Evolutionary conservation across 2,113 vertebrate genomes (phyloP), one percentile per base, ranked within the genome.

Genomic region (Podarcis cretensis): DNA sequence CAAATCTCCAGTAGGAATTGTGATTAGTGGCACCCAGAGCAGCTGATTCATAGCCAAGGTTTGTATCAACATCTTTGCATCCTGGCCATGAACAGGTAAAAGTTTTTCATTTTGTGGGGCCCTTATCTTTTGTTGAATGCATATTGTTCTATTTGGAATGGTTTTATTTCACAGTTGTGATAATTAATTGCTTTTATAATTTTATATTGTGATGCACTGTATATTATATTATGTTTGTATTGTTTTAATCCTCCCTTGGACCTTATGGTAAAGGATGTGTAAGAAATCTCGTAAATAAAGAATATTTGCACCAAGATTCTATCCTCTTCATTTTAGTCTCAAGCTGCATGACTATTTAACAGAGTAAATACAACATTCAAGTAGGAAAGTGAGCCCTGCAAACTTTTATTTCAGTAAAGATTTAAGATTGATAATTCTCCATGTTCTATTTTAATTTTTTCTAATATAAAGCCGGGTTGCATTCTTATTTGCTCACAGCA

Each of bases 401-500:
- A 69, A 79, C 48, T 68, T 30, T 68, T 12, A 68, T 86, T 48
- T 63, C 8, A 81, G 57, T 59, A 59, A 87, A 89, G 78, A 82
- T 32, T 89, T 86, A 76, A 84, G 69, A 25, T 40, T 76, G 21
- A 25, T 40, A 88, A 25, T 87, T 85, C 35, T 83, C 68, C 79
- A 88, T 32, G 12, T 84, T 89, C 37, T 91, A 76, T 89, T 71
- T 81, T 92, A 84, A 92, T 93, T 90, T 91, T 40, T 85, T 92
- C 68, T 71, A 86, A 89, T 92, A 88, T 89, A 88, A 89, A 93
- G 32, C 84, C 59, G 23, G 80, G 91, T 84, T 92, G 94, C 0
- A 6, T 48, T 48, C 48, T 48, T 63, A 63, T 63, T 90, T 95
- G 87, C 90, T 93, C 91, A 95, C 92, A 89, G 83, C 88, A 93